Conservation (phyloP, 2,113 vertebrate species). For the Rhea pennata region DNA sequence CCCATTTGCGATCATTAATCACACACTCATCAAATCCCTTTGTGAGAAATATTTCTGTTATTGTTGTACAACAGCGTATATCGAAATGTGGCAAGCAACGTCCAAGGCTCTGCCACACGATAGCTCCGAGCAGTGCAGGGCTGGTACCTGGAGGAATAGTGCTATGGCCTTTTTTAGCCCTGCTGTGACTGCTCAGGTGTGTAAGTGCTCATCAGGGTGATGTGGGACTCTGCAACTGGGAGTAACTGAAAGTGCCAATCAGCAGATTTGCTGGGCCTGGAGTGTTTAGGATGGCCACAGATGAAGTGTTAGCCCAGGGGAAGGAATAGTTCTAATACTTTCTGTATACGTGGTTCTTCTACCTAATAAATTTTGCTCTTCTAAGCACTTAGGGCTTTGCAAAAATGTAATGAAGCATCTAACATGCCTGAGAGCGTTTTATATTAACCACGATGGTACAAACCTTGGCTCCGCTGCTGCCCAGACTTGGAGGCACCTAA, state of each 20-base stretch:
- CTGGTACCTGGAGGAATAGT: neutral
- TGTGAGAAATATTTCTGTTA: neutral
- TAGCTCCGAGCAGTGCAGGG: accelerated
- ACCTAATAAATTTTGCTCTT: neutral
- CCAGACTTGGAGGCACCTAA: neutral
- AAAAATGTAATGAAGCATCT: neutral
- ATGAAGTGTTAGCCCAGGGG: neutral
- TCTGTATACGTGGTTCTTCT: neutral
- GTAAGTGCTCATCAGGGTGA: neutral
- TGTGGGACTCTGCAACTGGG: neutral
- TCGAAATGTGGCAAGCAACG: neutral
- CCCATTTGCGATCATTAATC: neutral
- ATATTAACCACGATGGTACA: neutral
- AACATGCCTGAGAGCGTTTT: neutral
- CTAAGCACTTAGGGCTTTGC: neutral
- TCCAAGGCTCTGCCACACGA: neutral
- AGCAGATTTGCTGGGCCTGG: neutral
- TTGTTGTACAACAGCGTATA: neutral
- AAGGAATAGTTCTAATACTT: neutral
- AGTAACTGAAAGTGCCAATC: neutral
- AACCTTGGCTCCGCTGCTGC: neutral
- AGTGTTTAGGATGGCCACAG: accelerated
- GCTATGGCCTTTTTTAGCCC: neutral
- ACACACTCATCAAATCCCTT: neutral
- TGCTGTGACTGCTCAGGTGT: neutral